A percentile compares a stretch with the other conserved stretches of the same genome.
Conservation (phyloP, 2,797 vertebrate species). For the Cyclura pinguis region DNA sequence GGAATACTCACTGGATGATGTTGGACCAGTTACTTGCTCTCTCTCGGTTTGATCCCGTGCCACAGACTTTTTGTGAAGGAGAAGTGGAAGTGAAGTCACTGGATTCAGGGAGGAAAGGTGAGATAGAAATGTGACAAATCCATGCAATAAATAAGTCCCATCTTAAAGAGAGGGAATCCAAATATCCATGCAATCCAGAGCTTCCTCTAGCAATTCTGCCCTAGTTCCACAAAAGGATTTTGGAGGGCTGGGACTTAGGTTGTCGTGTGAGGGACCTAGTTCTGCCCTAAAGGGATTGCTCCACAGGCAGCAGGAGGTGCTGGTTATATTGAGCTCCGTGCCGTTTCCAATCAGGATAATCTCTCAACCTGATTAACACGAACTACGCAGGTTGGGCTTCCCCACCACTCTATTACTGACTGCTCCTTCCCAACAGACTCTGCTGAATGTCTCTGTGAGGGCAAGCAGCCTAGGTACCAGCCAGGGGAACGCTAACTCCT, state of each 20-base stretch:
- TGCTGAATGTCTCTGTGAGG: background rate
- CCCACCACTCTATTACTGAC: too few relatives aligned
- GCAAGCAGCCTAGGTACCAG: background rate
- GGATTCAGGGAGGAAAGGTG: background rate
- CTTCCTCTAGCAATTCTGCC: background rate
- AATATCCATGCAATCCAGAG: background rate
- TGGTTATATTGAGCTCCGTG: constrained; percentile 51
- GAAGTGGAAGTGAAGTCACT: too few relatives aligned
- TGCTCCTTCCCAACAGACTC: background rate
- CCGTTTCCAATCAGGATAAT: constrained; percentile 72
- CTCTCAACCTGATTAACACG: constrained; percentile 56
- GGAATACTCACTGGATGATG: too few relatives aligned
- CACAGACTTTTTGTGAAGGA: too few relatives aligned
- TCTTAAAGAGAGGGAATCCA: background rate
- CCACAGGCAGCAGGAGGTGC: background rate
- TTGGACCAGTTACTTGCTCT: too few relatives aligned
- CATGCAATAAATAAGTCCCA: background rate
- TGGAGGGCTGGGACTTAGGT: background rate
- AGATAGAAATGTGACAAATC: background rate
- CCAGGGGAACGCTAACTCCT: too few relatives aligned
- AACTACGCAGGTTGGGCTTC: background rate
- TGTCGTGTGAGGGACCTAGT: background rate
- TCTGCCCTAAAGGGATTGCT: background rate
- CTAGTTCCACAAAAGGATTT: background rate
- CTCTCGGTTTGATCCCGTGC: too few relatives aligned